Evolutionary conservation across 2,113 vertebrate genomes (phyloP), one percentile per base, ranked within the genome.

Genomic region (Carassius gibelio): DNA sequence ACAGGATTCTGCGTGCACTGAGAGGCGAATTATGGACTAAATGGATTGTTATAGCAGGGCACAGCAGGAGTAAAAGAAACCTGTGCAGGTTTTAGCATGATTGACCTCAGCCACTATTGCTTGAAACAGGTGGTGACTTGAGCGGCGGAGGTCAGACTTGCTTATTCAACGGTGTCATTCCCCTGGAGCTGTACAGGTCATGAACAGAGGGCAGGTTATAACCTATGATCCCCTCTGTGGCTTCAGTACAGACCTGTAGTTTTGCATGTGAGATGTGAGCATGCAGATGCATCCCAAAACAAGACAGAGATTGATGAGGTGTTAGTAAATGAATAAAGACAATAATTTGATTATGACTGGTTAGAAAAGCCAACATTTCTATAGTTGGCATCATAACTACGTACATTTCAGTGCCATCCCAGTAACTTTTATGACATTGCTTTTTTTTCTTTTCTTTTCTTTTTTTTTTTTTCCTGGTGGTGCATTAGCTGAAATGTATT

Each of bases 301-400:
- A 68, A 68, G 79, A 68, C 79, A 50, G 62, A 81, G 61, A 81
- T 81, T 81, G 42, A 68, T 68, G 42, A 52, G 38, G 79, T 66
- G 23, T 50, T 17, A 7, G n/a, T 48, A 50, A 62, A 8, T 55
- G 48, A 76, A 76, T 26, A 19, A 26, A 76, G 13, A 76, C 23
- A 76, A 74, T 74, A 15, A 48, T 80, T 23, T 48, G 9, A 64
- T 48, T 62, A 23, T 23, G 3, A 26, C 59, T 42, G 13, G 57
- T 79, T 79, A 64, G 36, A 6, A 61, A 62, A 80, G 36, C n/a
- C 59, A 23, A 64, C 15, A 80, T 80, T 15, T 45, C 23, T 15
- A 17, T 15, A n/a, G 52, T 14, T 62, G 57, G 77, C 57, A 45
- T 55, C 52, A 14, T 0, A 78, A 36, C 50, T 78, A 11, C 9